A percentile compares a stretch with the other conserved stretches of the same genome.
phyloP scores from a whole-genome alignment of 2,888 invertebrate species.

The Cybosia mesomella region DNA sequence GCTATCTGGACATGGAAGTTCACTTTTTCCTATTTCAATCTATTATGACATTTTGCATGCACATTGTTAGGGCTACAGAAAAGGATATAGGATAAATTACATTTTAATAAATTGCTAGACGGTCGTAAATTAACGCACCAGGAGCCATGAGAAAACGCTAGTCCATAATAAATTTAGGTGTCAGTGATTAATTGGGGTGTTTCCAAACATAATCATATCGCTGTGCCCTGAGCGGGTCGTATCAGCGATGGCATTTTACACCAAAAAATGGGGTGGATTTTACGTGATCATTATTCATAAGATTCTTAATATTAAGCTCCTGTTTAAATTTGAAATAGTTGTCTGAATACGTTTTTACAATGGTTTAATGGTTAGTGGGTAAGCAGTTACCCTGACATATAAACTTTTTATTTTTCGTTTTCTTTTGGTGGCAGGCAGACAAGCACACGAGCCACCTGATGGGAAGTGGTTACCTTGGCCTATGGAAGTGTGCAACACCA shows the following conservation, averaged over 20 bases:
- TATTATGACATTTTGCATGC: too few relatives aligned
- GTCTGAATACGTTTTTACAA: background rate
- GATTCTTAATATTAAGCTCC: background rate
- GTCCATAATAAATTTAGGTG: conserved; percentile 14
- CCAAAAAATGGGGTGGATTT: background rate
- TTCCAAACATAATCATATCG: background rate
- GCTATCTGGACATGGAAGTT: too few relatives aligned
- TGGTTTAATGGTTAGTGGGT: background rate
- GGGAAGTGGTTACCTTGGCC: too few relatives aligned
- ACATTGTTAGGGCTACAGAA: too few relatives aligned
- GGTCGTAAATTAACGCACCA: background rate
- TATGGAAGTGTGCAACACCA: too few relatives aligned
- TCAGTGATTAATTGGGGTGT: background rate
- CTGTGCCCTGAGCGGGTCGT: conserved; percentile 1
- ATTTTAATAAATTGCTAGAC: too few relatives aligned
- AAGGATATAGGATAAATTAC: too few relatives aligned
- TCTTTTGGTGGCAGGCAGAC: too few relatives aligned
- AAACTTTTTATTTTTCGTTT: too few relatives aligned
- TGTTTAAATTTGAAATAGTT: background rate
- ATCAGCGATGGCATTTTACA: background rate
- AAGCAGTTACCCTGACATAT: too few relatives aligned
- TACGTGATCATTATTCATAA: background rate
- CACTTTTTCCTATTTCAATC: too few relatives aligned
- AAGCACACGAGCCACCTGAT: too few relatives aligned
- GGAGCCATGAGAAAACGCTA: background rate